These are phyloP conservation scores for Potamilus streckersoni DNA, from an alignment of 1,140 invertebrate species.

Conservation along the genomic window DNA sequence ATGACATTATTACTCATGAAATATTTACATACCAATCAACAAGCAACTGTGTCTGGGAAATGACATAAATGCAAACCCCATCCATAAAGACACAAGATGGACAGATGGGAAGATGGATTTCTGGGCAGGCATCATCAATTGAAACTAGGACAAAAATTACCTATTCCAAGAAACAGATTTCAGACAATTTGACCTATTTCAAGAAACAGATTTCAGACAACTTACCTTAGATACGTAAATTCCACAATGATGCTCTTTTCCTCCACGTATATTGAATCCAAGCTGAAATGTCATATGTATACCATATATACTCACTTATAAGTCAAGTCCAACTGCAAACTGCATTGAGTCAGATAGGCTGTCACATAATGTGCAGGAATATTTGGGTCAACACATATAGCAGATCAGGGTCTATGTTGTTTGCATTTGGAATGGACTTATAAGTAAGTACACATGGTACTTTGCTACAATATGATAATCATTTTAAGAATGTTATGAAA, in stretches of 20 bases:
- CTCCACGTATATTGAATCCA: slow-evolving; percentile 67
- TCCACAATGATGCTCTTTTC: slow-evolving; percentile 65
- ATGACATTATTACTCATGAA: too few relatives aligned
- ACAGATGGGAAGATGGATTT: too few relatives aligned
- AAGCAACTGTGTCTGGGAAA: too few relatives aligned
- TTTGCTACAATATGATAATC: background rate
- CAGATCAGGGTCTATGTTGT: too few relatives aligned
- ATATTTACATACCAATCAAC: too few relatives aligned
- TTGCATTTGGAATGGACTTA: too few relatives aligned
- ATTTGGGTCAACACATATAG: background rate
- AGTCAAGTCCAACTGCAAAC: background rate
- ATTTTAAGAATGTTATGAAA: background rate
- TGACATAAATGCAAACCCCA: too few relatives aligned
- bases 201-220: background rate
- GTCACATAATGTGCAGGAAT: background rate
- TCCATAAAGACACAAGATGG: too few relatives aligned
- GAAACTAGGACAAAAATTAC: background rate
- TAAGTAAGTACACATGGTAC: too few relatives aligned
- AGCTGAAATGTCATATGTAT: slow-evolving; percentile 50
- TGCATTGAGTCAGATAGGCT: background rate
- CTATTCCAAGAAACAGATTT: background rate
- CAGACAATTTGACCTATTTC: background rate
- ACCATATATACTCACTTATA: background rate
- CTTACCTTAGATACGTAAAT: slow-evolving; percentile 66
- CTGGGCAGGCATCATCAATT: too few relatives aligned